Evolutionary conservation across 2,888 invertebrate genomes (phyloP).

Genomic region (Bursaphelenchus okinawaensis): DNA sequence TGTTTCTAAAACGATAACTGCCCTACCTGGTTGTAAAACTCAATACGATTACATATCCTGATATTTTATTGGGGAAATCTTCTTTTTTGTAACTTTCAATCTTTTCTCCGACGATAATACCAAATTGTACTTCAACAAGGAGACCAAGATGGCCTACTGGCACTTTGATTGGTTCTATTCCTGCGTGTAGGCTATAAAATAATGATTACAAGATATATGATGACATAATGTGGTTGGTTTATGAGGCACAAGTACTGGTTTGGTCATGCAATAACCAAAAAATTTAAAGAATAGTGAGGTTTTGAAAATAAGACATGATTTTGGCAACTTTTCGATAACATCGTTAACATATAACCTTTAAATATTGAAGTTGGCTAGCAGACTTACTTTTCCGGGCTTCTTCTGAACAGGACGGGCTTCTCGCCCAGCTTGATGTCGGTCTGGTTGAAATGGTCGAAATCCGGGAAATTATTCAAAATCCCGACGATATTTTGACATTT

Average conservation of each 20-base stretch:
- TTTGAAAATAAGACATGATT: too few relatives aligned
- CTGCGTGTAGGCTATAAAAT: not conserved
- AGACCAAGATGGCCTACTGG: slow-evolving; percentile 22
- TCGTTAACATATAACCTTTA: not conserved
- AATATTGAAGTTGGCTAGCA: not conserved
- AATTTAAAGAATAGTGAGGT: too few relatives aligned
- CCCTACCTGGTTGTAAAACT: slow-evolving; percentile 12
- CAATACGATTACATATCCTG: slow-evolving; percentile 20
- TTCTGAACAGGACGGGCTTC: not conserved
- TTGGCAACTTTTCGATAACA: too few relatives aligned
- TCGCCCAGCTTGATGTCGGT: not conserved
- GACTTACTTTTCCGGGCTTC: not conserved
- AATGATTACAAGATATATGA: too few relatives aligned
- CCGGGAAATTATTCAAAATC: slow-evolving; percentile 7
- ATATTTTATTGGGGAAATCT: slow-evolving; percentile 13
- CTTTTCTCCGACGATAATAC: slow-evolving; percentile 18
- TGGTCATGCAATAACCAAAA: too few relatives aligned
- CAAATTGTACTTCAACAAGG: slow-evolving; percentile 22
- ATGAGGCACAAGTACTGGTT: too few relatives aligned
- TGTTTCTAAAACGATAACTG: too few relatives aligned
- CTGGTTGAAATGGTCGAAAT: not conserved
- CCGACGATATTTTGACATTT: not conserved
- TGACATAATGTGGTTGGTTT: too few relatives aligned
- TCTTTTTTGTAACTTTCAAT: slow-evolving; percentile 14
- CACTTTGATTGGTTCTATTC: slow-evolving; percentile 19